phyloP scores from a whole-genome alignment of 2,113 vertebrate species.

The Takifugu bimaculatus region DNA sequence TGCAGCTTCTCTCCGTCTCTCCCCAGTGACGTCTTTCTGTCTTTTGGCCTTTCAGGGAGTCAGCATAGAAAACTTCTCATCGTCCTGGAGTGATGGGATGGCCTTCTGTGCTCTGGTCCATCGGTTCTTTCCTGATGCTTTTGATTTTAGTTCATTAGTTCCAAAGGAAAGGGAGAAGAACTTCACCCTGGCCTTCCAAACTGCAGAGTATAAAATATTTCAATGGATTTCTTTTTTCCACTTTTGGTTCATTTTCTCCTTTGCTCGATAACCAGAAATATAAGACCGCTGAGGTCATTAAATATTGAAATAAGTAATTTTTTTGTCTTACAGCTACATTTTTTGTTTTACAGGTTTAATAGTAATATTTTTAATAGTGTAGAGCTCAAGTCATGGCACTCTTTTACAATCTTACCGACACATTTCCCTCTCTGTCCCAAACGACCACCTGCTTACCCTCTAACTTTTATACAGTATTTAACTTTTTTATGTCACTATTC shows the following conservation, averaged over 20 bases:
- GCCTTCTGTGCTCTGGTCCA: conserved; percentile 79
- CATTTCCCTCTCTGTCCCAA: no score
- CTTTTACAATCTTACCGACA: no score
- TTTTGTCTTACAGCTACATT: no score
- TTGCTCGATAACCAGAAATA: neutral
- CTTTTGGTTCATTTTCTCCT: neutral
- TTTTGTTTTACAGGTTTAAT: no score
- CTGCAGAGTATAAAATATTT: conserved; percentile 67
- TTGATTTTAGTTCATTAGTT: conserved; percentile 72
- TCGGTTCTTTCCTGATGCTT: conserved; percentile 75
- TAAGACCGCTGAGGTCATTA: neutral
- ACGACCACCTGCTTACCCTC: no score
- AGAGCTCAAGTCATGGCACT: no score
- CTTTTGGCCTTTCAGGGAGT: conserved; percentile 57
- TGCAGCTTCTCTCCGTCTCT: neutral
- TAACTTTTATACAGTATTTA: no score
- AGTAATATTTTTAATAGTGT: no score
- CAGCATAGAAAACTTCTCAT: conserved; percentile 78
- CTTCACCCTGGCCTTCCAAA: conserved; percentile 75
- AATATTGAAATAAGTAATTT: no score
- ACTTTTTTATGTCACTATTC: no score
- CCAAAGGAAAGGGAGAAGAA: conserved; percentile 72
- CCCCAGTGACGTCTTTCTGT: neutral
- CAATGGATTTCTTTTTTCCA: neutral
- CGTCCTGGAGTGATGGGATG: conserved; percentile 75